phyloP scores from a whole-genome alignment of 2,888 invertebrate genomes.

The Erynnis tages region DNA sequence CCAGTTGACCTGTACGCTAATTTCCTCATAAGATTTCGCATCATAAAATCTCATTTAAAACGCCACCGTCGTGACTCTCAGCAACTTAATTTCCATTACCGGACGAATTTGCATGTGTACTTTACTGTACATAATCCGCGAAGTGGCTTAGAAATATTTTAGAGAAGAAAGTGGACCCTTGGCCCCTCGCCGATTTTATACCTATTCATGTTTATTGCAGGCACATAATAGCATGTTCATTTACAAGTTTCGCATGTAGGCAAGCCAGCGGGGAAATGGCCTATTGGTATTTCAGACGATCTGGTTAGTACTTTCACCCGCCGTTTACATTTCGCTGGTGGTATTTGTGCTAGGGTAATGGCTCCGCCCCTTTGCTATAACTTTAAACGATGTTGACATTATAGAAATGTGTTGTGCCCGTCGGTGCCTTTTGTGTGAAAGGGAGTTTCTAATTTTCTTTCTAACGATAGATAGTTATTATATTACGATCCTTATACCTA shows the following conservation, averaged over 20 bases:
- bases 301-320: slow-evolving; percentile 71
- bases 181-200: slow-evolving; percentile 13
- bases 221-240: slow-evolving; percentile 34
- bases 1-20: too few species aligned
- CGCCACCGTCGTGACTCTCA: too few species aligned
- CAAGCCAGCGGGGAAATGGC: slow-evolving; percentile 45
- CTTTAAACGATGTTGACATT: slow-evolving; percentile 47
- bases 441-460: slow-evolving; percentile 24
- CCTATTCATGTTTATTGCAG: slow-evolving; percentile 22
- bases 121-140: slow-evolving; percentile 7
- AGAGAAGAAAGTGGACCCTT: slow-evolving; percentile 14
- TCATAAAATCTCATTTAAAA: too few species aligned
- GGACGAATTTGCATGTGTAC: slow-evolving; percentile 11
- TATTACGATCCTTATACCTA: too few species aligned
- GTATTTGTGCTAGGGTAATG: slow-evolving; percentile 70
- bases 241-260: slow-evolving; percentile 40
- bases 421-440: slow-evolving; percentile 40
- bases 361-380: slow-evolving; percentile 44
- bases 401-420: slow-evolving; percentile 29
- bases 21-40: too few species aligned
- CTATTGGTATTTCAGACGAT: slow-evolving; percentile 65
- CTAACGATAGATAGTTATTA: too few species aligned
- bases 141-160: slow-evolving; percentile 6
- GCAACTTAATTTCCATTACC: neutral
- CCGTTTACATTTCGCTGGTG: slow-evolving; percentile 65